Base-by-base conservation (phyloP, 1,140 invertebrate genomes). In the Drosophila funebris region DNA sequence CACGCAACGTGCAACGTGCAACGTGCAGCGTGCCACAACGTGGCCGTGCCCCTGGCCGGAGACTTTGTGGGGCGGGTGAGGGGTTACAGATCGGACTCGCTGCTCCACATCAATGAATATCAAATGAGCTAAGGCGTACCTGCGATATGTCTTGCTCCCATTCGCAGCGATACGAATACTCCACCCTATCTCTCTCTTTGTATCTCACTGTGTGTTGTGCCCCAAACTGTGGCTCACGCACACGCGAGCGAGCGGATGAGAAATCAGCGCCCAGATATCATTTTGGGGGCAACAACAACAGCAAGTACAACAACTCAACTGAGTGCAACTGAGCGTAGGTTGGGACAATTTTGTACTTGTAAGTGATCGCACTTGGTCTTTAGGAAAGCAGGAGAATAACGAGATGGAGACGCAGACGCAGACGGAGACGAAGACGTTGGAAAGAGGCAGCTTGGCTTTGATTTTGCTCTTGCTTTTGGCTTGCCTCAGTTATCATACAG, bases 91-190 rank as follows among this genome's bases (percentile, higher is more conserved):
- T 66, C 37, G 70, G 61, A 77, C 73, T 63, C 27, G 67, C 58
- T 78, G 76, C 76, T 78, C 76, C 83, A 88, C 82, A 88, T 87
- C 82, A 80, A 87, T 87, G 82, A 87, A 87, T 87, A 87, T 78
- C 62, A 87, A 87, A 87, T 87, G 82, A 87, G 82, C 44, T 72
- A 53, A 75, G 78, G 82, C 74, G 74, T 78, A 80, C 81, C 70
- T 72, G 73, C 64, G 53, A 75, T 66, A 80, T 85, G 73, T 85
- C 81, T 87, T 87, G 82, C 82, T 87, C 82, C 78, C 82, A 78
- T 88, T 87, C 76, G 73, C 60, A 58, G 56, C 44, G 52, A 74
- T 80, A 16, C 37, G 44, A 48, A 11, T 48, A 29, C 44, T 48
- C 6, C 24, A 13, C 44, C 44, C 44, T 27, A 74, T 74, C 79